phyloP scores from a whole-genome alignment of 2,113 vertebrate genomes.

The Chrysochloris asiatica region DNA sequence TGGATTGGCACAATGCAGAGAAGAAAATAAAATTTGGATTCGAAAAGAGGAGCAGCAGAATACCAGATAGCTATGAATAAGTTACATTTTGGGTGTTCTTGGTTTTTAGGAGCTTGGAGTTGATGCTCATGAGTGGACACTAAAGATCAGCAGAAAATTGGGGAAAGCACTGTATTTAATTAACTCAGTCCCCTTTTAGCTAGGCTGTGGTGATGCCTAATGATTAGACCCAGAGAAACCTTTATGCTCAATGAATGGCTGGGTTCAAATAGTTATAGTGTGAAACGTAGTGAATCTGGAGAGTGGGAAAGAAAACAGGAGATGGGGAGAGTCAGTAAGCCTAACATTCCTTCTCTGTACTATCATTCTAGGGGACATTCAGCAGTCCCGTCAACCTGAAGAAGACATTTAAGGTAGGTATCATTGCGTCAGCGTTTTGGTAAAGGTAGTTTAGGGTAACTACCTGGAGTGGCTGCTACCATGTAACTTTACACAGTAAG shows the following conservation, averaged over 20 bases:
- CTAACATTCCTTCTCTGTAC: conserved; percentile 20
- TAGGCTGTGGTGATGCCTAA: background rate
- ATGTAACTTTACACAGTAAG: background rate
- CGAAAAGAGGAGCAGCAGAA: background rate
- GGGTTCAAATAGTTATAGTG: background rate
- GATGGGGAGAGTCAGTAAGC: background rate
- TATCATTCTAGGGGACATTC: conserved; percentile 89
- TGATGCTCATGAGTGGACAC: background rate
- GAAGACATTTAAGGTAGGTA: conserved; percentile 94
- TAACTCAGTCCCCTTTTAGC: background rate
- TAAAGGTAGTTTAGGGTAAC: conserved; percentile 40
- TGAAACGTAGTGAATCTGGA: background rate
- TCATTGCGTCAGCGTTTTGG: background rate
- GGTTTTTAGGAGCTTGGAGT: background rate
- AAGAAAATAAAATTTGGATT: background rate
- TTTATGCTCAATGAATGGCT: conserved; percentile 19
- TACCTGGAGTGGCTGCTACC: background rate
- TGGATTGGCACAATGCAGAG: background rate
- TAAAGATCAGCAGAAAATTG: background rate
- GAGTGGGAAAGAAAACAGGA: conserved; percentile 8
- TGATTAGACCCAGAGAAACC: background rate
- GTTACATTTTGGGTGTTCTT: background rate
- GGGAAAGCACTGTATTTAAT: background rate
- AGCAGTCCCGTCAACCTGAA: conserved; percentile 96
- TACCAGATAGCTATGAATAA: background rate